These are phyloP conservation scores for Empidonax alnorum DNA, from an alignment of 2,113 vertebrate genomes.

Conservation along the genomic window DNA sequence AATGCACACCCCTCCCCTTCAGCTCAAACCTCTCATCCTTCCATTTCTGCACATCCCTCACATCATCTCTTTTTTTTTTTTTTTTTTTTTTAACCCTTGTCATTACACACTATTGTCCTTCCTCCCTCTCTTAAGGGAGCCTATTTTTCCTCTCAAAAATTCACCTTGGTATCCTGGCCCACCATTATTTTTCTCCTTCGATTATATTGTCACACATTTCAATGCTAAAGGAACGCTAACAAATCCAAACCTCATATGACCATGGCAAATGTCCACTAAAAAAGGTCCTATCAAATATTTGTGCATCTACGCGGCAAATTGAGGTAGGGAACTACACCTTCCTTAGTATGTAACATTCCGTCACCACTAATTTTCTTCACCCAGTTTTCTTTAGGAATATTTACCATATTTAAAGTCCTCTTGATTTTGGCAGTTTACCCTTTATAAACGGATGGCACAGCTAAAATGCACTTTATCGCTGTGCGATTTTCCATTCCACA, in stretches of 20 bases:
- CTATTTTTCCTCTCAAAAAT: slow-evolving; percentile 1
- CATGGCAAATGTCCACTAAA: neutral
- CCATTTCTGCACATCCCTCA: slow-evolving; percentile 26
- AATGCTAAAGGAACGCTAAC: neutral
- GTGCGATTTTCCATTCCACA: neutral
- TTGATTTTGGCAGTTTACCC: neutral
- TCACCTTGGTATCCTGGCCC: neutral
- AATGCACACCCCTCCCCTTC: slow-evolving; percentile 24
- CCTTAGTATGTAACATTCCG: neutral
- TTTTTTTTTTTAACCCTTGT: neutral
- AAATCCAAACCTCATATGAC: neutral
- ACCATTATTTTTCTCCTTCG: neutral
- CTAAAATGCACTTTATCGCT: neutral
- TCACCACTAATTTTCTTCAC: neutral
- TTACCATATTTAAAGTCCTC: neutral
- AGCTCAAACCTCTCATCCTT: slow-evolving; percentile 46
- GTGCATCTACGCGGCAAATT: neutral
- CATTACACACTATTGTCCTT: neutral
- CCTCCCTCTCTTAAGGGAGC: neutral
- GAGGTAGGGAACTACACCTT: neutral
- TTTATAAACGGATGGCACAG: neutral
- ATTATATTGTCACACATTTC: neutral
- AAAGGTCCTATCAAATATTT: neutral
- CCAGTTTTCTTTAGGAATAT: neutral
- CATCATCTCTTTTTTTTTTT: neutral